Conservation (phyloP, 2,113 vertebrate genomes). For the Entosphenus tridentatus region DNA sequence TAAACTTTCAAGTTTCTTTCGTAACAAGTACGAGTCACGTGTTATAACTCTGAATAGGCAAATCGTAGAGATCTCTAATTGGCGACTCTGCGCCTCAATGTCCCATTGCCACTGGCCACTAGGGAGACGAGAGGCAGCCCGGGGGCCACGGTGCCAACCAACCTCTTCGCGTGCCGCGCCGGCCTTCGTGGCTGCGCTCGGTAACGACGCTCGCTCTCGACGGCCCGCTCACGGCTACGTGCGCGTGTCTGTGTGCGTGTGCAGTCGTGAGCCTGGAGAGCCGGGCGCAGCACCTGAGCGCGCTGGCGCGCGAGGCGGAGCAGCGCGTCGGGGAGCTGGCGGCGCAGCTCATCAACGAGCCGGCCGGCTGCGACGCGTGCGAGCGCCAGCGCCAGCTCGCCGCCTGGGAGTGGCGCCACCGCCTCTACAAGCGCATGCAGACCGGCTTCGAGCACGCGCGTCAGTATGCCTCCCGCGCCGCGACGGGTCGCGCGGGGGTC, state of each 20-base stretch:
- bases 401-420: constrained; percentile 69
- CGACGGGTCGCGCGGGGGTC: neutral
- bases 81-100: no score
- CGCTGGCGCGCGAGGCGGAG: constrained; percentile 54
- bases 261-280: constrained; percentile 48
- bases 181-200: no score
- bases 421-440: constrained; percentile 70
- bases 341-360: constrained; percentile 35
- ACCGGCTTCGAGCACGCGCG: constrained; percentile 57
- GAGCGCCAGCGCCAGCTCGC: constrained; percentile 60
- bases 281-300: constrained; percentile 40
- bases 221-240: no score
- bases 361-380: constrained; percentile 32
- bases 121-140: no score
- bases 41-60: no score
- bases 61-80: no score
- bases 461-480: constrained; percentile 23
- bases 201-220: no score
- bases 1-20: no score
- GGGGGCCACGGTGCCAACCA: no score
- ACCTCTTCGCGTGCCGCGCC: no score
- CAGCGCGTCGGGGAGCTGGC: constrained; percentile 40
- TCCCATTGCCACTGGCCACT: no score
- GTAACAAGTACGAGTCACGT: no score
- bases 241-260: constrained; percentile 10